These are phyloP conservation scores for Drosophila pseudoobscura DNA, from an alignment of 1,140 invertebrate genomes.

Conservation along the genomic window DNA sequence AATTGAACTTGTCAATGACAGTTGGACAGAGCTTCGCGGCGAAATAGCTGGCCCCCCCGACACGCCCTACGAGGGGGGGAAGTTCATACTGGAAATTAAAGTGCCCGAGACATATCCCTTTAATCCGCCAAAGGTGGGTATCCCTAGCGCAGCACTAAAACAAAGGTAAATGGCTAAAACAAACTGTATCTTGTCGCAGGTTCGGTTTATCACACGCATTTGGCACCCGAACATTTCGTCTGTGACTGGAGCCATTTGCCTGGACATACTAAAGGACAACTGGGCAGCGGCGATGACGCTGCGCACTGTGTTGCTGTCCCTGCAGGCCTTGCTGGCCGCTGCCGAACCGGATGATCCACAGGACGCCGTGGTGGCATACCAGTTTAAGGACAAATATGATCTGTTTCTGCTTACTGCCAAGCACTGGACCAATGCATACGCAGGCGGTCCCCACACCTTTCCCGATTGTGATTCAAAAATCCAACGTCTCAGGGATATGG, in stretches of 20 bases:
- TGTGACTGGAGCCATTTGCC: constrained; percentile 98
- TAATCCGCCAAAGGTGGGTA: constrained; percentile 96
- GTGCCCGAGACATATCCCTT: constrained; percentile 99
- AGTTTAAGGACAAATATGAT: constrained; percentile 94
- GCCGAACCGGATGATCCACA: constrained; percentile 98
- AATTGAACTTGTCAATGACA: constrained; percentile 95
- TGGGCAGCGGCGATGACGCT: constrained; percentile 99
- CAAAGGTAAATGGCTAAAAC: background rate
- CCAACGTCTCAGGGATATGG: constrained; percentile 92
- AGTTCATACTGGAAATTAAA: constrained; percentile 97
- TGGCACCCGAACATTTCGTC: constrained; percentile 99
- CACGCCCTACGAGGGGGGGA: constrained; percentile 98
- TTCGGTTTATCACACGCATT: constrained; percentile 97
- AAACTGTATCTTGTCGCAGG: constrained; percentile 84
- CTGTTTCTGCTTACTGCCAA: constrained; percentile 95
- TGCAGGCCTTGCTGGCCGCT: constrained; percentile 95
- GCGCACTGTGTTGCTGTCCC: constrained; percentile 95
- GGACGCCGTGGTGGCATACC: constrained; percentile 98
- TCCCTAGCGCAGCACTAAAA: background rate
- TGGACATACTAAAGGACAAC: constrained; percentile 99
- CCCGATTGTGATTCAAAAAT: constrained; percentile 92
- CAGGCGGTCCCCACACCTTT: constrained; percentile 90
- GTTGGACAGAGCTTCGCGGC: constrained; percentile 94
- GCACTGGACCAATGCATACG: constrained; percentile 98
- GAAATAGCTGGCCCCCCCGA: constrained; percentile 97